These are phyloP conservation scores for Acropternis orthonyx DNA, from an alignment of 2,797 vertebrate genomes.

Conservation along the genomic window DNA sequence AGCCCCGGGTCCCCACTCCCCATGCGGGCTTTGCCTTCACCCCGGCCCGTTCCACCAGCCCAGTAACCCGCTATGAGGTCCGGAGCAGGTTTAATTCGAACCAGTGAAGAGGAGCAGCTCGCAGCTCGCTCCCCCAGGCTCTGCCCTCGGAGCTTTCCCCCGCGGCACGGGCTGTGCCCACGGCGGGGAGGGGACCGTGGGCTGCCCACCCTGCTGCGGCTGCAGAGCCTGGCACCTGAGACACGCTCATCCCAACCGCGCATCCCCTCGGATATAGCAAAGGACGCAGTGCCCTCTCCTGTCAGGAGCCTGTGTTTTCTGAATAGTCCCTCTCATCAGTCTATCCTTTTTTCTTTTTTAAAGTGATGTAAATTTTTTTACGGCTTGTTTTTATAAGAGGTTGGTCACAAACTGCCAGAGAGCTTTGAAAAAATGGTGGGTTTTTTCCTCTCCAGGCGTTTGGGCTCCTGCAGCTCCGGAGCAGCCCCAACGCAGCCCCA, in stretches of 20 bases:
- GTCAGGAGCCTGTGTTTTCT: neutral
- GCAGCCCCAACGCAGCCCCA: neutral
- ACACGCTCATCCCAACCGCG: accelerated
- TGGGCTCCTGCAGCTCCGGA: neutral
- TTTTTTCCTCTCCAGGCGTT: accelerated
- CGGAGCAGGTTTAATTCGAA: neutral
- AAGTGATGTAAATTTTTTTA: neutral
- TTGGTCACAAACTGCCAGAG: neutral
- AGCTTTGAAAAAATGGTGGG: neutral
- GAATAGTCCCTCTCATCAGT: no score
- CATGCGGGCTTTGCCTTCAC: no score
- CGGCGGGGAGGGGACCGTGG: neutral
- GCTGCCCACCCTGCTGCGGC: accelerated
- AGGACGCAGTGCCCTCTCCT: conserved; percentile 27
- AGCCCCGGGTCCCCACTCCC: neutral
- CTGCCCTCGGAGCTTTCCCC: neutral
- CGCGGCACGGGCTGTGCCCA: accelerated
- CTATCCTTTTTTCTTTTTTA: neutral
- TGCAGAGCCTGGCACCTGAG: neutral
- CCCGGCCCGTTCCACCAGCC: no score
- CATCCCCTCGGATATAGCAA: neutral
- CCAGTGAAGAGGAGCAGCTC: neutral
- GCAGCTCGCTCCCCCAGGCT: neutral
- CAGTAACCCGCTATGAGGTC: no score
- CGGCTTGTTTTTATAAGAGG: neutral